phyloP scores from a whole-genome alignment of 2,797 vertebrate species.

The Huso huso region DNA sequence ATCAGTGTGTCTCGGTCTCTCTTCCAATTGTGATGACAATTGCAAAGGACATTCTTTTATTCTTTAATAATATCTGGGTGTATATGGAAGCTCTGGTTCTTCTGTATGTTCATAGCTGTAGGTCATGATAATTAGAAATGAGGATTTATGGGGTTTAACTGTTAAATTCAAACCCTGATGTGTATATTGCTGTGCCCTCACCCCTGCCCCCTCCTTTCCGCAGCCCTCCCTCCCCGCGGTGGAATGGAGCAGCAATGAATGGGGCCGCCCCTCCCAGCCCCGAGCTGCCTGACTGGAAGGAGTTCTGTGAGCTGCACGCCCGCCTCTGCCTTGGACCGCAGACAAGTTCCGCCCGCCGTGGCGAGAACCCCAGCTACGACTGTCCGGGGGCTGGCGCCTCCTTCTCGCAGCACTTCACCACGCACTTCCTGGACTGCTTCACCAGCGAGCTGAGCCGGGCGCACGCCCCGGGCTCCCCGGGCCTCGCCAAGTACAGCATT shows the following conservation, averaged over 20 bases:
- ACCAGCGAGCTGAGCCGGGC: conserved; percentile 62
- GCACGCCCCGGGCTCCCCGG: conserved; percentile 53
- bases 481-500: conserved; percentile 68
- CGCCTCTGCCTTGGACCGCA: conserved; percentile 80
- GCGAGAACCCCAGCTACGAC: conserved; percentile 87
- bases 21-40: too few relatives aligned
- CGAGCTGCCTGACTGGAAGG: conserved; percentile 90
- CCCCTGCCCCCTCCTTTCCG: conserved; percentile 6
- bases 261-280: conserved; percentile 60
- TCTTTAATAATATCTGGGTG: conserved; percentile 8
- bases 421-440: conserved; percentile 86
- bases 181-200: neutral
- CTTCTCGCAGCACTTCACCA: conserved; percentile 86
- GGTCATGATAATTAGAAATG: neutral
- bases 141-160: neutral
- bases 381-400: conserved; percentile 76
- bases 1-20: too few relatives aligned
- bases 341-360: conserved; percentile 85
- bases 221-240: conserved; percentile 32
- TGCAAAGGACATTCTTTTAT: neutral
- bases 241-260: conserved; percentile 73
- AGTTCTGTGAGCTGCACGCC: conserved; percentile 93
- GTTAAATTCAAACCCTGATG: conserved; percentile 3
- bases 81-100: conserved; percentile 7
- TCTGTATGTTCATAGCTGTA: neutral